Base-by-base conservation (phyloP, 1,140 invertebrate genomes). In the Drosophila sp. region DNA sequence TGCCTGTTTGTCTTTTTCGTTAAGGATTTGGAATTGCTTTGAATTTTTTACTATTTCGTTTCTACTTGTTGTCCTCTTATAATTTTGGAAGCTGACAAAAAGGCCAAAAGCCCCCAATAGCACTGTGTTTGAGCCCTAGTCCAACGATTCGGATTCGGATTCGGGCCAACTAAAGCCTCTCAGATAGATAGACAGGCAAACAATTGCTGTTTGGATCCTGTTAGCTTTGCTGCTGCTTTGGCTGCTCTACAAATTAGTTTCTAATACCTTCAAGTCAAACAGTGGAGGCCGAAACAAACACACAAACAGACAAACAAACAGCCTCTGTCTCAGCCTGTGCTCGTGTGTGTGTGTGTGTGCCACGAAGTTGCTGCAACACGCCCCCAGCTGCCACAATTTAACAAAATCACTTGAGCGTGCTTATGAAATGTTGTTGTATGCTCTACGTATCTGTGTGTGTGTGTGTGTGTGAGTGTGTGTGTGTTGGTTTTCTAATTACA, bases 251-350 rank as follows among this genome's bases (percentile, higher is more conserved):
- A 87, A 87, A 87, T 87, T 87, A 87, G 83, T 87, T 87, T 87
- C 83, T 87, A 87, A 87, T 87, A 87, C 83, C 83, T 87, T 87
- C 79, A 87, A 87, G 83, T 87, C 83, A 87, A 87, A 87, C 82
- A 89, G 73, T 74, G 72, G 64, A 70, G 56, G 62, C 72, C 64
- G 75, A 72, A 58, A 62, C 65, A 67, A 74, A 74, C 63, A 76
- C 45, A 56, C 67, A 84, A 66, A 78, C 71, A 82, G 34, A 74
- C 45, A 48, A 34, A 64, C 48, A 64, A 36, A 63, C 38, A 21
- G 54, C 29, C 56, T 48, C 38, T 38, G 56, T 41, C 54, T 50
- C 40, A 32, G 53, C 27, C 4, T 48, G 32, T 57, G 50, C 16
- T 13, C 34, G 43, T 53, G 48, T 51, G 69, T 50, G 56, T 65